Evolutionary conservation across 2,113 vertebrate species (phyloP).

Genomic region (Corythornis madagascariensis): DNA sequence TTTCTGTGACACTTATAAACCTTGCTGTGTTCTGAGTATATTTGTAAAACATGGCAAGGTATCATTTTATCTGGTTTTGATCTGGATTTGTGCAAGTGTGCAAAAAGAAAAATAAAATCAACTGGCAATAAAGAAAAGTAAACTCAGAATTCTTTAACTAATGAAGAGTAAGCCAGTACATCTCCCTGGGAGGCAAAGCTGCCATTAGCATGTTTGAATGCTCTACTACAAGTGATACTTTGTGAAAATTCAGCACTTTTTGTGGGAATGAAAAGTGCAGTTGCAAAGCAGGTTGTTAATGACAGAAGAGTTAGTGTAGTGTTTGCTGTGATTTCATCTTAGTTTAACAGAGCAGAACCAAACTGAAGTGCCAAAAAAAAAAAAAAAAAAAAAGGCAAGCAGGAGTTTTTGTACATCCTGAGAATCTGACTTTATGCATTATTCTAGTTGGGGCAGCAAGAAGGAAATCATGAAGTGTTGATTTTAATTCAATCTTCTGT

Average conservation of each 20-base stretch:
- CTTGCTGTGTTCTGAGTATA: not conserved
- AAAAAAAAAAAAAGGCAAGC: not conserved
- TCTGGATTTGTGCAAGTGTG: not conserved
- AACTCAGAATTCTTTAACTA: slow-evolving; percentile 1
- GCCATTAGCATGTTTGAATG: slow-evolving; percentile 60
- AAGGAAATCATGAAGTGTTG: not conserved
- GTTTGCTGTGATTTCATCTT: slow-evolving; percentile 62
- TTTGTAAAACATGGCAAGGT: not conserved
- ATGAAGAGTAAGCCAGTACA: not conserved
- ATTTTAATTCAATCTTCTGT: not conserved
- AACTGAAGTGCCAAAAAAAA: slow-evolving; percentile 12
- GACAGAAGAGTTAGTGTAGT: slow-evolving; percentile 63
- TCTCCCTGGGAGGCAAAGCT: slow-evolving; percentile 44
- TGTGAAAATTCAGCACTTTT: slow-evolving; percentile 59
- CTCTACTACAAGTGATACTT: slow-evolving; percentile 62
- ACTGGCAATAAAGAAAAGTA: not conserved
- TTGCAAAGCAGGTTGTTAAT: slow-evolving; percentile 54
- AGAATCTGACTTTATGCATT: not conserved
- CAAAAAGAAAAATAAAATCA: not conserved
- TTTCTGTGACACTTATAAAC: not conserved
- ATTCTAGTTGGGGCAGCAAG: not conserved
- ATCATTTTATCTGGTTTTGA: not conserved
- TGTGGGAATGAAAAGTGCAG: slow-evolving; percentile 51
- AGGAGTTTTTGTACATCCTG: not conserved
- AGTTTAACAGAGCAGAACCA: slow-evolving; percentile 55